Evolutionary conservation across 1,140 invertebrate species (phyloP), one percentile per base, ranked within the genome.

Genomic region (Saccostrea echinata): DNA sequence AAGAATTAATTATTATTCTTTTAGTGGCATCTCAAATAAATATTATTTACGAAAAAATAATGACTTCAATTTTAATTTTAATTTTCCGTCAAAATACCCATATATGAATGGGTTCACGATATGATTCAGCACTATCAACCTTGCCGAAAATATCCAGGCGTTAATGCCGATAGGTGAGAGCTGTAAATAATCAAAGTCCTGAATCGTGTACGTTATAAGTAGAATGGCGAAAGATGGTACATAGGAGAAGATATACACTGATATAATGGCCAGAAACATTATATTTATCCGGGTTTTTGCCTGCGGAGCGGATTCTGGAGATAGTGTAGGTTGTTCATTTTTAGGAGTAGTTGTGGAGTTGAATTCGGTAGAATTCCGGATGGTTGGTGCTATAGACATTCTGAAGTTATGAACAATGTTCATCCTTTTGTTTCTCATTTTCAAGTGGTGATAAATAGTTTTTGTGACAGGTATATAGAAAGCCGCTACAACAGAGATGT

Each of bases 71-170:
- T 76, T 27, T 1, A 16, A 76, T 76, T 76, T 76, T 13, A 76
- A 30, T 76, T 76, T 76, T 30, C 68, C 68, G 30, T 76, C 68
- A 76, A 76, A 76, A 16, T 76, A 76, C 12, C 68, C 68, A 76
- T 76, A 76, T 12, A 76, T 33, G 30, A 76, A 76, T 24, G 68
- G 68, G 11, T 76, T 76, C 13, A 76, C 27, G 30, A 76, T 76
- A 30, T 76, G 68, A 13, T 16, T 76, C 12, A 76, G 27, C 8
- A 30, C 24, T 76, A 76, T 76, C 24, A 76, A 27, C 30, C 68
- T 27, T 27, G 68, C 68, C 12, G 16, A 30, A 27, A 76, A 33
- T 13, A 76, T 76, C 68, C 68, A 76, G 27, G 27, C 12, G 27
- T 76, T 76, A 33, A 76, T 76, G 13, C 68, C 68, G 0, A 76